These are phyloP conservation scores for Helicoverpa assulta DNA, from an alignment of 2,888 invertebrate genomes.

Conservation along the genomic window DNA sequence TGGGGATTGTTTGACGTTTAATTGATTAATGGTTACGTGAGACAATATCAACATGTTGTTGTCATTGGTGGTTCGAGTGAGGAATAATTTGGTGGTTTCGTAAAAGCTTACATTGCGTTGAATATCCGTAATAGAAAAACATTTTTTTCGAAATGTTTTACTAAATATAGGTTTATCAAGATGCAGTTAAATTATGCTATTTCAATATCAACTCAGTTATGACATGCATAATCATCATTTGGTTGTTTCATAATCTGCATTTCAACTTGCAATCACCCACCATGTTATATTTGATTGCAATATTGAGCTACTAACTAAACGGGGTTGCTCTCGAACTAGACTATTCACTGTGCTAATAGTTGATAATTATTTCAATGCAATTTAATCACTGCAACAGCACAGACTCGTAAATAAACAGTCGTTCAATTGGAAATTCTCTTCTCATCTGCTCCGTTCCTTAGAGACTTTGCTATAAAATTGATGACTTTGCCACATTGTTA, in stretches of 20 bases:
- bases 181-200: too few species aligned
- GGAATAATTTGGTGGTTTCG: constrained; percentile 9
- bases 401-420: constrained; percentile 21
- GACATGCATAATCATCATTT: too few species aligned
- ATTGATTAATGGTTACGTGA: constrained; percentile 19
- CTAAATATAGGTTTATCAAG: too few species aligned
- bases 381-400: constrained; percentile 1
- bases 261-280: not conserved
- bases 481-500: constrained; percentile 40
- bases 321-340: not conserved
- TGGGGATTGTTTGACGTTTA: constrained; percentile 19
- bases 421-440: constrained; percentile 35
- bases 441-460: constrained; percentile 7
- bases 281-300: not conserved
- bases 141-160: too few species aligned
- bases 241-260: too few species aligned
- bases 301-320: not conserved
- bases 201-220: too few species aligned
- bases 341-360: not conserved
- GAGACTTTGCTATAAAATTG: constrained; percentile 33
- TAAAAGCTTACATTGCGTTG: not conserved
- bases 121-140: constrained; percentile 19
- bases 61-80: constrained; percentile 17
- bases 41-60: constrained; percentile 12
- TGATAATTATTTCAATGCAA: constrained; percentile 5